These are phyloP conservation scores for Allolobophora icterica DNA, from an alignment of 2,888 invertebrate genomes.

Conservation along the genomic window DNA sequence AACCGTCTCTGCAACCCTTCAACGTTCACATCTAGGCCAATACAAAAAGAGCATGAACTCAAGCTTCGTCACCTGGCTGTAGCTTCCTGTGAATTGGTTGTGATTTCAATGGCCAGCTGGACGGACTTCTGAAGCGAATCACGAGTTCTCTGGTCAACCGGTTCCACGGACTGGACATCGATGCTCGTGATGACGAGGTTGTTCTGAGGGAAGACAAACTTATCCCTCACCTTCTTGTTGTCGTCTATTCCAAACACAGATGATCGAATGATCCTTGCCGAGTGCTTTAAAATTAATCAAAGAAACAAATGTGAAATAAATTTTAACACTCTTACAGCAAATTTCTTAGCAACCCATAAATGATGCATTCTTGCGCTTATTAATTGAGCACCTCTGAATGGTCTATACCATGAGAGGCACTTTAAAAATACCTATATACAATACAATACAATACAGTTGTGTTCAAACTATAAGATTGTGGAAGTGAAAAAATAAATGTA, in stretches of 20 bases:
- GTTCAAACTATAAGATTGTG: background rate
- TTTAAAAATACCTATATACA: no score
- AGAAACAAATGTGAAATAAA: background rate
- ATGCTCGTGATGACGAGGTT: slow-evolving; percentile 67
- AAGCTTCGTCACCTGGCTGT: slow-evolving; percentile 64
- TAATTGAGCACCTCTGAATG: no score
- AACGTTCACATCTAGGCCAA: background rate
- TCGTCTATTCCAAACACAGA: slow-evolving; percentile 68
- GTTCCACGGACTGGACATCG: slow-evolving; percentile 69
- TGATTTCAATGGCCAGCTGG: slow-evolving; percentile 69
- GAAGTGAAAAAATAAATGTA: background rate
- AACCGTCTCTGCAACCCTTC: background rate
- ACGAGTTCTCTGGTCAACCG: slow-evolving; percentile 68
- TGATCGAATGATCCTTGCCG: slow-evolving; percentile 67
- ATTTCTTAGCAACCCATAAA: background rate
- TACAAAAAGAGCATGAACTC: background rate
- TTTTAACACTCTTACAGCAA: background rate
- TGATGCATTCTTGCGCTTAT: background rate
- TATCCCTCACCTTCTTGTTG: slow-evolving; percentile 63
- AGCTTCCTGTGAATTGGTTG: slow-evolving; percentile 69
- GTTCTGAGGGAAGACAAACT: slow-evolving; percentile 67
- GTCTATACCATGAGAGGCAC: no score
- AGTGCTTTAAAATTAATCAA: slow-evolving; percentile 60
- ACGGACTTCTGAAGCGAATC: slow-evolving; percentile 69
- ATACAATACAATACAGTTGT: no score